These are phyloP conservation scores for Zaprionus lachaisei DNA, from an alignment of 1,140 invertebrate species.

Conservation along the genomic window DNA sequence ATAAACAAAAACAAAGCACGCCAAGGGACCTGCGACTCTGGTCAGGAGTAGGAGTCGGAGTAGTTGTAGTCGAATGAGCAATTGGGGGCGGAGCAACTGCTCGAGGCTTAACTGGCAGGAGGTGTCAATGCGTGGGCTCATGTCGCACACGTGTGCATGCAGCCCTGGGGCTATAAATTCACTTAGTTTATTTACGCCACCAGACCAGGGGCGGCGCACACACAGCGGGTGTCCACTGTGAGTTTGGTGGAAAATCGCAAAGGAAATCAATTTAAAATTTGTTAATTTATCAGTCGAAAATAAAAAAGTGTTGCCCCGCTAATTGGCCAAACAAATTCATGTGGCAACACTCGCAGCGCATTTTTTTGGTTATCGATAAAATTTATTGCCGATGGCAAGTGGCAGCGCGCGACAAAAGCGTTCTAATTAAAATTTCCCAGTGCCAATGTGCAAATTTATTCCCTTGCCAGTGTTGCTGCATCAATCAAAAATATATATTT, in stretches of 20 bases:
- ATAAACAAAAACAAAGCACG: conserved; percentile 75
- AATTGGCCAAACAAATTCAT: conserved; percentile 46
- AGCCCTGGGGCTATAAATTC: conserved; percentile 73
- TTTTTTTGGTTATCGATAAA: conserved; percentile 54
- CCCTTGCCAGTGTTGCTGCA: conserved; percentile 35
- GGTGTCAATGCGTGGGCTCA: conserved; percentile 78
- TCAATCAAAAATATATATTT: conserved; percentile 67
- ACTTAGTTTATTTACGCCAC: conserved; percentile 56
- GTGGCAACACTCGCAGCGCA: neutral
- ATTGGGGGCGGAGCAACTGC: conserved; percentile 3
- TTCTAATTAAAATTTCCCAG: conserved; percentile 77
- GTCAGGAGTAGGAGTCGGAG: conserved; percentile 11
- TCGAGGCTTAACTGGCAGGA: conserved; percentile 22
- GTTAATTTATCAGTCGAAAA: conserved; percentile 63
- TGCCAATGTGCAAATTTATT: conserved; percentile 62
- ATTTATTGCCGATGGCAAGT: conserved; percentile 43
- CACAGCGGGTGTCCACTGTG: neutral
- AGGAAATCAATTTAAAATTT: conserved; percentile 79
- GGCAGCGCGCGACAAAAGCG: conserved; percentile 53
- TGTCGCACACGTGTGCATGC: conserved; percentile 61
- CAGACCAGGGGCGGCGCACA: conserved; percentile 32
- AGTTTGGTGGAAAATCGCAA: conserved; percentile 66
- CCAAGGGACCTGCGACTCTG: conserved; percentile 66
- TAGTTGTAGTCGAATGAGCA: neutral
- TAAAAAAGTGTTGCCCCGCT: conserved; percentile 41